phyloP scores from a whole-genome alignment of 2,888 invertebrate genomes.

The Dynastes maya region DNA sequence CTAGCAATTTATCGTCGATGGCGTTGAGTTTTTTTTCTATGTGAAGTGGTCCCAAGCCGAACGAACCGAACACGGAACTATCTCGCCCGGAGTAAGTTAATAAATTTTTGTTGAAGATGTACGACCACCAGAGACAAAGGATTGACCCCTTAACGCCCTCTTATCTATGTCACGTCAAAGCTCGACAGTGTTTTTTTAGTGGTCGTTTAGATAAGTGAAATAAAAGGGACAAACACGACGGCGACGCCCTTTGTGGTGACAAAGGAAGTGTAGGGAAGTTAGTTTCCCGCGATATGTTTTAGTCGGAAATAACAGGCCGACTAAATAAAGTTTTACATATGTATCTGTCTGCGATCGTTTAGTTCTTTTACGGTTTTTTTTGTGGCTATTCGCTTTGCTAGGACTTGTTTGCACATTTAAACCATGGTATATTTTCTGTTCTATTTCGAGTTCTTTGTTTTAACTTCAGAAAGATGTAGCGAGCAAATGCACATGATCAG shows the following conservation, averaged over 20 bases:
- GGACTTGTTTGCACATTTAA: not conserved
- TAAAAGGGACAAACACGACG: conserved; percentile 43
- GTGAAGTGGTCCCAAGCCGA: conserved; percentile 32
- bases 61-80: conserved; percentile 30
- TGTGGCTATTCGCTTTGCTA: not conserved
- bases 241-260: conserved; percentile 29
- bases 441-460: not conserved
- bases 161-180: conserved; percentile 49
- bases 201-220: conserved; percentile 47
- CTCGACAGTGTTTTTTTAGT: conserved; percentile 42
- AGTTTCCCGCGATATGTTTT: conserved; percentile 15
- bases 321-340: conserved; percentile 40
- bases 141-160: conserved; percentile 50
- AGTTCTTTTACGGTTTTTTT: not conserved
- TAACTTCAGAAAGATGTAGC: not conserved
- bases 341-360: not conserved
- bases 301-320: conserved; percentile 25
- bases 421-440: not conserved
- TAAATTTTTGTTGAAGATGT: conserved; percentile 48
- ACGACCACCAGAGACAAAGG: conserved; percentile 47
- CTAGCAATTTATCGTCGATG: conserved; percentile 24
- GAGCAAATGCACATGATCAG: no score
- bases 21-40: conserved; percentile 29
- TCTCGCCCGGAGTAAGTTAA: conserved; percentile 44
- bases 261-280: conserved; percentile 27